Evolutionary conservation across 2,113 vertebrate genomes (phyloP).

Genomic region (Malaclemys terrapin): DNA sequence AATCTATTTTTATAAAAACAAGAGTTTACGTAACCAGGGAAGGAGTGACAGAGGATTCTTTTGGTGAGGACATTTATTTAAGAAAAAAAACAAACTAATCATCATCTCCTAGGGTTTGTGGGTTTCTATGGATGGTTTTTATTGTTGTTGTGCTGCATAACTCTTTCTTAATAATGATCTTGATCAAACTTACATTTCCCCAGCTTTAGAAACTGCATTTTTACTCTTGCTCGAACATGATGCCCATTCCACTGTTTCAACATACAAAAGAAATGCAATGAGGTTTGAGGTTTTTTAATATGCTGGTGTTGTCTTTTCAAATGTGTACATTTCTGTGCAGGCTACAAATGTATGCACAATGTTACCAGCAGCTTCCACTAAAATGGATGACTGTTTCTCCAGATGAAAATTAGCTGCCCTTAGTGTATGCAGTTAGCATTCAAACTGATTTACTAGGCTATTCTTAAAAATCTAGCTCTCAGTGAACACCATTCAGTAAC

Average conservation of each 20-base stretch:
- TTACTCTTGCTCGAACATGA: neutral
- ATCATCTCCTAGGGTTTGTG: slow-evolving; percentile 47
- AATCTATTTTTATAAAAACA: slow-evolving; percentile 82
- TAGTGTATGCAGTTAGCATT: neutral
- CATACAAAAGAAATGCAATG: neutral
- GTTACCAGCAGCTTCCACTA: slow-evolving; percentile 33
- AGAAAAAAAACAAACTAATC: neutral
- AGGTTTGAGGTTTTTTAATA: neutral
- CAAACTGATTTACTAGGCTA: neutral
- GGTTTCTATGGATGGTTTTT: neutral
- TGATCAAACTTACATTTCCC: slow-evolving; percentile 18
- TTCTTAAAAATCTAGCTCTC: neutral
- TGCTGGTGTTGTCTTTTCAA: neutral
- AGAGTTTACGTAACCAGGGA: slow-evolving; percentile 65
- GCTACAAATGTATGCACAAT: slow-evolving; percentile 21
- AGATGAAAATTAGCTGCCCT: neutral
- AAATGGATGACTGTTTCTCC: slow-evolving; percentile 32
- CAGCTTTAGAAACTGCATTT: slow-evolving; percentile 13
- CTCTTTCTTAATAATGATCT: neutral
- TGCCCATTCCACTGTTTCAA: neutral
- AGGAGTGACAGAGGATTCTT: slow-evolving; percentile 51
- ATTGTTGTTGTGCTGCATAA: neutral
- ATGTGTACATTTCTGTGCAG: neutral
- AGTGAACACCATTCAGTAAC: slow-evolving; percentile 14
- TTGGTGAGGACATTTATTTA: slow-evolving; percentile 6